Evolutionary conservation across 2,797 vertebrate species (phyloP).

Genomic region (Propithecus perrieri): DNA sequence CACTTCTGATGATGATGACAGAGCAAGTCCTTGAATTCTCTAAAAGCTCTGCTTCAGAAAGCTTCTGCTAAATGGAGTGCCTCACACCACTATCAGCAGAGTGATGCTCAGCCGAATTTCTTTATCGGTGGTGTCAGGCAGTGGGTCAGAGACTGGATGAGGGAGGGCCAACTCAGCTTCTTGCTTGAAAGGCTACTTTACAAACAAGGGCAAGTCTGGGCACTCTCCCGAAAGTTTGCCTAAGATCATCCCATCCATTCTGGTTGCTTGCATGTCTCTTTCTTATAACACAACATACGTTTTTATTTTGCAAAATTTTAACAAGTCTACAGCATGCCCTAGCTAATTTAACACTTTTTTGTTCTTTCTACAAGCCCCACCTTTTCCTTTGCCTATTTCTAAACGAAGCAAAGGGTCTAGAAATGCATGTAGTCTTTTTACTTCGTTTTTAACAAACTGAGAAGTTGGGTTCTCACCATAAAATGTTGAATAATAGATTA

Average conservation of each 20-base stretch:
- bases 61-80: slow-evolving; percentile 4
- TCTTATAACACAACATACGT: background rate
- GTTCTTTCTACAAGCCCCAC: background rate
- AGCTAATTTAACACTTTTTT: background rate
- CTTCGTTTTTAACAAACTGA: slow-evolving; percentile 37
- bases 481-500: slow-evolving; percentile 57
- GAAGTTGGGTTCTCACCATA: slow-evolving; percentile 30
- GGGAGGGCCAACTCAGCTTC: background rate
- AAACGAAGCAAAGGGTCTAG: background rate
- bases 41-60: slow-evolving; percentile 41
- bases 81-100: background rate
- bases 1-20: slow-evolving; percentile 62
- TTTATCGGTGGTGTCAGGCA: background rate
- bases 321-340: background rate
- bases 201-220: background rate
- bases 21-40: slow-evolving; percentile 55
- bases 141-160: background rate
- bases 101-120: background rate
- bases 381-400: background rate
- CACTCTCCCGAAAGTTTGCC: background rate
- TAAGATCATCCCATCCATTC: background rate
- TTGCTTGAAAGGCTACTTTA: slow-evolving; percentile 43
- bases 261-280: background rate
- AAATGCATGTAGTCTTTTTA: slow-evolving; percentile 37
- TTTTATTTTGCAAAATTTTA: background rate